A percentile compares a stretch with the other conserved stretches of the same genome.
Evolutionary conservation across 2,888 invertebrate species (phyloP).

Genomic region (Alcis repandata): DNA sequence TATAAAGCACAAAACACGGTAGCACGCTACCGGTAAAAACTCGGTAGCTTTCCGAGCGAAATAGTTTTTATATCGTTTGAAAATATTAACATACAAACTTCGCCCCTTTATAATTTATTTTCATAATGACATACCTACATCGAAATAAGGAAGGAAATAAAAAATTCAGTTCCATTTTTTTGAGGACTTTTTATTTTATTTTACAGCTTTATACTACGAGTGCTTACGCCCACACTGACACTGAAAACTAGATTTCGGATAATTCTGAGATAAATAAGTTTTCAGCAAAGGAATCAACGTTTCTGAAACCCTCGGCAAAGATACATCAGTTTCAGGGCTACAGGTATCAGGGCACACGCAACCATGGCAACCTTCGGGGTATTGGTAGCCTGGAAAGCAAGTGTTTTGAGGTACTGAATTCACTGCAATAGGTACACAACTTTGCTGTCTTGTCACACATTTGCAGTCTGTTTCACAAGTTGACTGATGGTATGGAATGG

Average conservation of each 20-base stretch:
- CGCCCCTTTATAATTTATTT: too few relatives aligned
- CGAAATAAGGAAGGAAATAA: too few relatives aligned
- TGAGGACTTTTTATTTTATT: too few relatives aligned
- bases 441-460: conserved; percentile 39
- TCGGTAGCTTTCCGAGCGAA: too few relatives aligned
- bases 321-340: conserved; percentile 3
- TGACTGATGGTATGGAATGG: conserved; percentile 29
- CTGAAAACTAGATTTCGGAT: conserved; percentile 23
- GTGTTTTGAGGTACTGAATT: conserved; percentile 35
- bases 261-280: conserved; percentile 35
- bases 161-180: too few relatives aligned
- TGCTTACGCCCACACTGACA: conserved; percentile 35
- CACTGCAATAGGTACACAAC: conserved; percentile 31
- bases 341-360: conserved; percentile 29
- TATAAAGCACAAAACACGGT: too few relatives aligned
- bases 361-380: conserved; percentile 35
- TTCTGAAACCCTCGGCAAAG: conserved; percentile 30
- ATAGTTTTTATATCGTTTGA: too few relatives aligned
- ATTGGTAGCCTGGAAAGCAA: conserved; percentile 26
- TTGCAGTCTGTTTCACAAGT: conserved; percentile 42
- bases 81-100: too few relatives aligned
- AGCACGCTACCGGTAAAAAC: too few relatives aligned
- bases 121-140: too few relatives aligned
- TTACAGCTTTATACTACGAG: too few relatives aligned
- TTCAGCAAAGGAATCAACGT: conserved; percentile 43